Percentiles rank a stretch among this genome's conserved stretches.
These are phyloP conservation scores for Tribolium castaneum DNA, from an alignment of 1,140 invertebrate species.

Conservation along the genomic window DNA sequence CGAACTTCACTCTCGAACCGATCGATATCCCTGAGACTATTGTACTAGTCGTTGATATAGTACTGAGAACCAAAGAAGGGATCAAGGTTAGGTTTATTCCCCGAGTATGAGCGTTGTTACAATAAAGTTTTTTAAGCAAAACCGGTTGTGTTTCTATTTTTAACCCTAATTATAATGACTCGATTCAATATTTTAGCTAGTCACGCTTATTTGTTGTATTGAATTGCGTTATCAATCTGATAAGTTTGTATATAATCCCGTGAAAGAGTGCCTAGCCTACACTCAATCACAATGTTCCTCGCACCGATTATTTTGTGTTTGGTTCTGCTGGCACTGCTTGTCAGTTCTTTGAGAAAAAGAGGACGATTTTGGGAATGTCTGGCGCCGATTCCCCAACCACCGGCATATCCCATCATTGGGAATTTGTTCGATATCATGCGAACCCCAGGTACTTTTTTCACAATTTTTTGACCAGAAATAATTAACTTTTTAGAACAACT, in stretches of 20 bases:
- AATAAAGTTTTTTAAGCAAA: not conserved
- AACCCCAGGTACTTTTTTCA: not conserved
- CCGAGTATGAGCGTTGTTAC: not conserved
- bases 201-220: not conserved
- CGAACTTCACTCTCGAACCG: conserved; percentile 45
- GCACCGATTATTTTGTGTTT: not conserved
- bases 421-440: not conserved
- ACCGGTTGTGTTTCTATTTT: not conserved
- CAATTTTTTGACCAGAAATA: not conserved
- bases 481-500: not conserved
- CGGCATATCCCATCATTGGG: not conserved
- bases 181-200: not conserved
- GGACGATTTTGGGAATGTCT: not conserved
- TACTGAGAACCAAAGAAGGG: conserved; percentile 24
- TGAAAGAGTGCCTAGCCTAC: not conserved
- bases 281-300: not conserved
- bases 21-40: conserved; percentile 44
- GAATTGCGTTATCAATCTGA: not conserved
- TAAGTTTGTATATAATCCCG: not conserved
- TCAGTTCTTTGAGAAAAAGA: not conserved
- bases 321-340: not conserved
- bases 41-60: conserved; percentile 14
- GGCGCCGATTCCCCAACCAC: not conserved
- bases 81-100: conserved; percentile 40
- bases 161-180: conserved; percentile 46